Base-by-base conservation (phyloP, 2,113 vertebrate species). In the Peromyscus polionotus region DNA sequence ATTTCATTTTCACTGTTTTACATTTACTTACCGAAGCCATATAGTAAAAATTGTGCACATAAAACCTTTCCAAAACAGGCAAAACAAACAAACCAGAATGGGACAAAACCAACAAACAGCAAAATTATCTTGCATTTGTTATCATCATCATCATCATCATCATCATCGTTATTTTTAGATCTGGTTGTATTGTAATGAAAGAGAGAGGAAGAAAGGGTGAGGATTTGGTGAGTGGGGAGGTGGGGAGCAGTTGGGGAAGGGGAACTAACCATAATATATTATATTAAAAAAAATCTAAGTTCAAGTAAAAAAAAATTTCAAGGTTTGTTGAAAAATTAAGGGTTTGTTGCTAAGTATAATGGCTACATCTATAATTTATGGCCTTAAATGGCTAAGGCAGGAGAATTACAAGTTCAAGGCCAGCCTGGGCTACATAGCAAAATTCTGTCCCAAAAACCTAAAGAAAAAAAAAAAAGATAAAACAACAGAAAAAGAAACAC, bases 1-100 rank as follows among this genome's bases (percentile, higher is more conserved):
- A 6, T 79, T 77, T 28, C 68, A 24, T 54, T 45, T 80, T 94
- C 36, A 83, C 36, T 28, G 84, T 6, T 48, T 92, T 96, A 96
- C 19, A 88, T 36, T 84, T 36, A 73, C n/a, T 85, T 77, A 20
- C 7, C 28, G 36, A 94, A 95, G 63, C 12, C 17, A 76, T 76
- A 33, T 31, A 39, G 83, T 63, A 76, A 94, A 92, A 84, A 48
- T 68, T 65, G 39, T 5, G 51, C 9, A 36, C 51, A 63, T 33
- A 51, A 63, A 4, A 16, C 10, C 28, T 88, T 87, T 22, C 28
- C 17, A 51, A 48, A 67, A 68, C 22, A 28, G 39, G 61, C 45
- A 42, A 85, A 65, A 61, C 6, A 39, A 42, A 73, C 20, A 42
- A 75, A 42, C 39, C 22, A 24, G 39, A 75, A 26, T 75, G 20